phyloP scores from a whole-genome alignment of 2,888 invertebrate species.

The Phytoseiulus persimilis region DNA sequence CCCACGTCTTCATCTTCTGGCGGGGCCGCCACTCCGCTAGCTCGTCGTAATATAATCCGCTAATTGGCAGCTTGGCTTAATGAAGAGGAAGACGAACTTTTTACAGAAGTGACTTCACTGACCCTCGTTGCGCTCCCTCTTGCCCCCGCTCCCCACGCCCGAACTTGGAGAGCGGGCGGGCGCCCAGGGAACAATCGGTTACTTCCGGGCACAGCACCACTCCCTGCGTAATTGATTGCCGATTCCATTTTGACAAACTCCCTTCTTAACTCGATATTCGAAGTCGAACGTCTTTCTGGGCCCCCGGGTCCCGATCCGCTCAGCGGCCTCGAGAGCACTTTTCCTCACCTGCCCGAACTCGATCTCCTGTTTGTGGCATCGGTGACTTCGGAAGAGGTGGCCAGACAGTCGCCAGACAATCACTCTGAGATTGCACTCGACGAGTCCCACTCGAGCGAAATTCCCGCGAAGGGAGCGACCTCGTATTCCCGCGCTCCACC shows the following conservation, averaged over 20 bases:
- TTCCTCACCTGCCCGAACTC: too few species aligned
- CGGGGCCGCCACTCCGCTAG: background rate
- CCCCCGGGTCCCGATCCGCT: background rate
- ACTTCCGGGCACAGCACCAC: background rate
- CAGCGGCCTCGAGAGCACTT: too few species aligned
- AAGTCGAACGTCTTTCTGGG: background rate
- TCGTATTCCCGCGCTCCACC: too few species aligned
- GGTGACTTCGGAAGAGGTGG: too few species aligned
- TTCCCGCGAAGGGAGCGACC: too few species aligned
- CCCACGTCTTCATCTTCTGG: background rate
- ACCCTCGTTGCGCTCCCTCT: background rate
- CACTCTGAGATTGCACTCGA: too few species aligned
- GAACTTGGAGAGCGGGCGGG: background rate
- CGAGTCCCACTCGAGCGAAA: too few species aligned
- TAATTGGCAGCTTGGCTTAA: constrained; percentile 35
- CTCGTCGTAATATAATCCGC: constrained; percentile 37
- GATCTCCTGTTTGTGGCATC: too few species aligned
- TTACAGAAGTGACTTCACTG: background rate
- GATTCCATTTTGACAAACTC: background rate
- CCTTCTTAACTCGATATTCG: background rate
- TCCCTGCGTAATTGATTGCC: background rate
- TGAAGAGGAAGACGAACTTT: constrained; percentile 21
- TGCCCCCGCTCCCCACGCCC: background rate
- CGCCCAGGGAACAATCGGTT: background rate
- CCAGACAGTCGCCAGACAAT: too few species aligned